Percentiles rank a stretch among this genome's conserved stretches.
Evolutionary conservation across 1,140 invertebrate genomes (phyloP).

Genomic region (Heliconius hermathena): DNA sequence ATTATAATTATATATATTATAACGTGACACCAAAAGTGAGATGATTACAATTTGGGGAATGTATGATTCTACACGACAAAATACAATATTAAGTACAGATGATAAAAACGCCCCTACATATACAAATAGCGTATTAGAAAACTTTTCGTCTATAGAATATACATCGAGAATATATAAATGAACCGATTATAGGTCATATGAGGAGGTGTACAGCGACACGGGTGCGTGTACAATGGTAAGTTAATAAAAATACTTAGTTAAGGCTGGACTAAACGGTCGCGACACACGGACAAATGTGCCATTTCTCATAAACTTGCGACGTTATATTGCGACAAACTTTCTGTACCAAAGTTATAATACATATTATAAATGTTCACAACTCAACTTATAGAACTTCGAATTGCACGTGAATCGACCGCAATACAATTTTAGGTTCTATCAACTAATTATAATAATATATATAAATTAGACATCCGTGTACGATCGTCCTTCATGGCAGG

Average conservation of each 20-base stretch:
- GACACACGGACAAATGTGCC: background rate
- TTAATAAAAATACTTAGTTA: constrained; percentile 69
- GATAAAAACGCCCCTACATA: constrained; percentile 63
- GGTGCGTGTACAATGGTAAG: constrained; percentile 44
- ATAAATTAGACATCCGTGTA: constrained; percentile 11
- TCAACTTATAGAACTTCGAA: background rate
- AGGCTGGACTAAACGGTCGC: constrained; percentile 18
- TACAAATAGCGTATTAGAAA: constrained; percentile 44
- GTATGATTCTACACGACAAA: constrained; percentile 75
- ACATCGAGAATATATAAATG: constrained; percentile 56
- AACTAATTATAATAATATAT: background rate
- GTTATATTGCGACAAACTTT: background rate
- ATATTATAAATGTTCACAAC: constrained; percentile 9
- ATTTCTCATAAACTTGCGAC: background rate
- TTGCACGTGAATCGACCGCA: background rate
- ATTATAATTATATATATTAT: constrained; percentile 43
- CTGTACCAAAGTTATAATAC: background rate
- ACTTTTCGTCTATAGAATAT: constrained; percentile 56
- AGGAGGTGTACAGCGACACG: constrained; percentile 46
- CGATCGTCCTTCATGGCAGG: constrained; percentile 11
- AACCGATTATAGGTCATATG: constrained; percentile 38
- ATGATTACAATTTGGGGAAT: constrained; percentile 78
- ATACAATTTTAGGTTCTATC: background rate
- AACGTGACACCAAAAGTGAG: constrained; percentile 69
- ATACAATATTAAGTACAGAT: constrained; percentile 78